Conservation (phyloP, 2,113 vertebrate species). For the Puntigrus tetrazona region DNA sequence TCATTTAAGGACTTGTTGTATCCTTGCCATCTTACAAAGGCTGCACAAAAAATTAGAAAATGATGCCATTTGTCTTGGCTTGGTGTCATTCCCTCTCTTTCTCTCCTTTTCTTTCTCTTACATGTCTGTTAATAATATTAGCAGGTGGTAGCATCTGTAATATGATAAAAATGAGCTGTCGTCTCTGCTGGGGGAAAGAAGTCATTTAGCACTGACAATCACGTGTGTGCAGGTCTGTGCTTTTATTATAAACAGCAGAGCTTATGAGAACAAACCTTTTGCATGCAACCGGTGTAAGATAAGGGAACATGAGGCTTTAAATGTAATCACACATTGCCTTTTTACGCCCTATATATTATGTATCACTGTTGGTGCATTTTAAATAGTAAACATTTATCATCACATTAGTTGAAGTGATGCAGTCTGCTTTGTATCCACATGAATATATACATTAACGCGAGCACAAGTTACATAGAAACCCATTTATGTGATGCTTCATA, state of each 20-base stretch:
- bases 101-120: neutral
- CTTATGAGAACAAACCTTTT: neutral
- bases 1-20: neutral
- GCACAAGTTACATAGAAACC: no score
- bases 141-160: constrained; percentile 1
- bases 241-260: neutral
- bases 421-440: neutral
- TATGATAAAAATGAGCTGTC: constrained; percentile 4
- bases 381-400: no score
- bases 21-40: neutral
- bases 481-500: no score
- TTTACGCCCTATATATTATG: neutral
- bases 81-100: neutral
- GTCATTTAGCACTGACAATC: neutral
- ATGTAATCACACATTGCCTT: neutral
- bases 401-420: neutral
- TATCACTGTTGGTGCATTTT: neutral
- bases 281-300: neutral
- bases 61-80: neutral
- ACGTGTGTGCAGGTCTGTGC: neutral
- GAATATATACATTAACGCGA: neutral
- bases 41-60: neutral
- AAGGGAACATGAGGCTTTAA: neutral
- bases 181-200: neutral
- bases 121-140: constrained; percentile 5